Conservation (phyloP, 1,140 invertebrate genomes). For the Oscheius sp. region DNA sequence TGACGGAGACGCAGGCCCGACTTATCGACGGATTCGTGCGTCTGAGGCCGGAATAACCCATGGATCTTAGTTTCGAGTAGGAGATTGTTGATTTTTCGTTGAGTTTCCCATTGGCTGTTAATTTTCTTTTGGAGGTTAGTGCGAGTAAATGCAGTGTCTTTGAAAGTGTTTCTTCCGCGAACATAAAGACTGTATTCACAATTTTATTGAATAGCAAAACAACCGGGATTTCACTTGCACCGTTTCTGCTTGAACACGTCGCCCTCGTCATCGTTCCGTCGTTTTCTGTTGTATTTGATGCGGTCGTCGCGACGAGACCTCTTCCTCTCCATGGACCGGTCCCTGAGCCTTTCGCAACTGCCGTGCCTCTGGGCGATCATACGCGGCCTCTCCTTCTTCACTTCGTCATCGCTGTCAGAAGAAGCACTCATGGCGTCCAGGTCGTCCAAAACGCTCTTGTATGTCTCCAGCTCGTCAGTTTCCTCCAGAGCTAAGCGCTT, state of each 20-base stretch:
- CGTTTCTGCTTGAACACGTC: too few species aligned
- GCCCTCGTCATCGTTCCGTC: slow-evolving; percentile 46
- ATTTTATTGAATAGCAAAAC: too few species aligned
- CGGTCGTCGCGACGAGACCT: not conserved
- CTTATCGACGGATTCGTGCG: slow-evolving; percentile 25
- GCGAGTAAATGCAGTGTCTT: slow-evolving; percentile 31
- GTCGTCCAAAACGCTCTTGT: slow-evolving; percentile 53
- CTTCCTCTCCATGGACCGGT: slow-evolving; percentile 24
- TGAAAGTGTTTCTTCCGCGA: too few species aligned
- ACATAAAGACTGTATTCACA: too few species aligned
- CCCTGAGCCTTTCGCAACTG: slow-evolving; percentile 26
- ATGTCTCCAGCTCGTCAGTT: slow-evolving; percentile 49
- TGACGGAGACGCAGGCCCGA: not conserved
- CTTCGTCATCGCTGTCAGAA: slow-evolving; percentile 48
- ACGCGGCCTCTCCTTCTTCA: slow-evolving; percentile 33
- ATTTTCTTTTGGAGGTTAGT: slow-evolving; percentile 8
- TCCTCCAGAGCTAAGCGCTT: slow-evolving; percentile 59
- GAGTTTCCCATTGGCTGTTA: too few species aligned
- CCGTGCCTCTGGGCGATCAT: slow-evolving; percentile 39
- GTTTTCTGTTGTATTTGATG: not conserved
- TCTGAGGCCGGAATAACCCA: slow-evolving; percentile 21
- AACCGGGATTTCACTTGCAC: too few species aligned
- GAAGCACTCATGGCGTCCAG: slow-evolving; percentile 49
- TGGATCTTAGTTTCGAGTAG: not conserved
- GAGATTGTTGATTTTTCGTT: not conserved